Conservation (phyloP, 2,113 vertebrate genomes). For the Blennius ocellaris region DNA sequence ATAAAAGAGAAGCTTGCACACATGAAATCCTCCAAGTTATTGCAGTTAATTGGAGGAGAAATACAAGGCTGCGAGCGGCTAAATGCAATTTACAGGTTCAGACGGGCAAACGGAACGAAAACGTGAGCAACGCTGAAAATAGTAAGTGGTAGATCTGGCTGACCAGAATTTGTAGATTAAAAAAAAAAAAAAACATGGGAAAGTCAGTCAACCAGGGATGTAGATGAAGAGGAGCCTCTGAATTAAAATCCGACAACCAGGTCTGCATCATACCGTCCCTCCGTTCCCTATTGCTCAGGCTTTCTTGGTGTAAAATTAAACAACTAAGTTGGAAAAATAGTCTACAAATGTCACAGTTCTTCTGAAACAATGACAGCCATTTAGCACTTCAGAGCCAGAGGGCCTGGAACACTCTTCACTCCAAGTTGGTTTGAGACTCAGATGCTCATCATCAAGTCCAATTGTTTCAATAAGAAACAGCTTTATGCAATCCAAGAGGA, state of each 20-base stretch:
- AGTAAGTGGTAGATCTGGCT: slow-evolving; percentile 1
- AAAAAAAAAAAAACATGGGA: neutral
- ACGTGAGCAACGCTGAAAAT: slow-evolving; percentile 25
- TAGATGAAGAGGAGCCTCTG: too few species aligned
- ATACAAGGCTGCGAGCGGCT: slow-evolving; percentile 39
- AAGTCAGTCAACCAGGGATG: neutral
- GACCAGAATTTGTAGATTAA: neutral
- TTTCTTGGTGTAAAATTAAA: neutral
- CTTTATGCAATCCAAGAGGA: too few species aligned
- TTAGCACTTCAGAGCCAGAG: slow-evolving; percentile 19
- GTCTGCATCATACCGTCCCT: neutral
- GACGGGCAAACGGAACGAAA: slow-evolving; percentile 8
- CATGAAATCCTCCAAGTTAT: slow-evolving; percentile 15
- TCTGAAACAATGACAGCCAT: slow-evolving; percentile 43
- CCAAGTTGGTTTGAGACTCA: slow-evolving; percentile 29
- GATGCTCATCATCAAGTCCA: slow-evolving; percentile 30
- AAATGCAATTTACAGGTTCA: slow-evolving; percentile 52
- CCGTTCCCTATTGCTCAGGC: neutral
- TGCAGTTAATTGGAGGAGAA: slow-evolving; percentile 48
- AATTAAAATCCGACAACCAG: too few species aligned
- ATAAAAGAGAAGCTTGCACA: neutral
- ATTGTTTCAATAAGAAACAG: slow-evolving; percentile 20
- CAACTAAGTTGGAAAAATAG: slow-evolving; percentile 11
- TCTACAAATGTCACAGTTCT: neutral
- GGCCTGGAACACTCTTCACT: slow-evolving; percentile 18